Conservation (phyloP, 2,797 vertebrate genomes). For the Platyrinchus mystaceus region DNA sequence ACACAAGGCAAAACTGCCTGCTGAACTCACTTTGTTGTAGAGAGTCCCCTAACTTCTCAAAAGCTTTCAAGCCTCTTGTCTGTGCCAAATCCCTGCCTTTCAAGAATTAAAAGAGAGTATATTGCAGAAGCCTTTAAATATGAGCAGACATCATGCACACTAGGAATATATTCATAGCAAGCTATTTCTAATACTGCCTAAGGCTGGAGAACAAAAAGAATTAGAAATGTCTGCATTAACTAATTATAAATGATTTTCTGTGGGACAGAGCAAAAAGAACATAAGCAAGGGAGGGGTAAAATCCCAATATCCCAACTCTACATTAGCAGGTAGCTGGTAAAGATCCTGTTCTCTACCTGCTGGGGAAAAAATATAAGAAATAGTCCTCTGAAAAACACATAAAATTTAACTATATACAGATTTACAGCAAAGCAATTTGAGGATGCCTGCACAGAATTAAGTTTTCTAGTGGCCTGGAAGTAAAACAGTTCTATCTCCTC, state of each 20-base stretch:
- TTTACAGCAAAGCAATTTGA: background rate
- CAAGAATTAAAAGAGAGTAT: background rate
- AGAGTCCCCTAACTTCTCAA: background rate
- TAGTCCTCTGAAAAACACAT: background rate
- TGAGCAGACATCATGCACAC: conserved; percentile 28
- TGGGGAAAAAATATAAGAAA: background rate
- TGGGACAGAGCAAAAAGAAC: background rate
- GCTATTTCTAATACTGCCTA: conserved; percentile 59
- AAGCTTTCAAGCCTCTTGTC: background rate
- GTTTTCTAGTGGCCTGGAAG: background rate
- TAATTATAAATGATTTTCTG: conserved; percentile 27
- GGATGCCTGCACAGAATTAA: background rate
- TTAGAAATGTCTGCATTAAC: conserved; percentile 44
- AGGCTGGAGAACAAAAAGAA: conserved; percentile 57
- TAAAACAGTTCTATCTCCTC: background rate
- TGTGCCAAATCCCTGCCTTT: background rate
- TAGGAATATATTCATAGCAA: conserved; percentile 29
- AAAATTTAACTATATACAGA: background rate
- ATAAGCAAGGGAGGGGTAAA: background rate
- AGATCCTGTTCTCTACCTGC: background rate
- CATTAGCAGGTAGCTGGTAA: background rate
- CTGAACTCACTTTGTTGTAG: background rate
- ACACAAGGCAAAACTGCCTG: background rate
- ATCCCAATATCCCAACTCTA: background rate
- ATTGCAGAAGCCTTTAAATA: conserved; percentile 22